Evolutionary conservation across 2,797 vertebrate genomes (phyloP), one percentile per base, ranked within the genome.

Genomic region (Pteropus rufus): DNA sequence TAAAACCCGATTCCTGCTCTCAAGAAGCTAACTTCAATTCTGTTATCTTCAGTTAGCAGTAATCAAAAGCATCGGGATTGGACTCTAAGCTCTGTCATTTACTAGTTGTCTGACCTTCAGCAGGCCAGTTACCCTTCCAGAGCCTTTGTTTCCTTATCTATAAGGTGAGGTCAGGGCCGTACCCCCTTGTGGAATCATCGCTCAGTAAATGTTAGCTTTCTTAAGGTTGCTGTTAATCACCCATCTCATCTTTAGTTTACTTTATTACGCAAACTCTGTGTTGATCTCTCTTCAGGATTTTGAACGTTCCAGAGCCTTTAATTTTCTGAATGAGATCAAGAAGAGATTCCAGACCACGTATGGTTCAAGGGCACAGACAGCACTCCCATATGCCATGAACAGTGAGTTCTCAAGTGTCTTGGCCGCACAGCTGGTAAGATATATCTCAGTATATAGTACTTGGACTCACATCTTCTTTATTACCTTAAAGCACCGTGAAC

Each of bases 301-400:
- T 52, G 99, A 99, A 98, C 98, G 99, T 87, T 99, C 99, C 31
- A 98, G 99, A 94, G 99, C 99, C 5, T 99, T 99, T 98, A 99
- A 96, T 89, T 99, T 99, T 98, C 99, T 99, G 91, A 99, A 99
- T 73, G 99, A 99, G 97, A 99, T 99, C 86, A 99, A 99, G 98
- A 99, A 99, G 98, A 99, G 99, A 10, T 99, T 99, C 97, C 99
- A 99, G 98, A 99, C 99, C 31, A 99, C 99, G 0, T 99, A 99
- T 0, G 99, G 99, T 70, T 99, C 99, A 0, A 98, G 99, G 75
- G 99, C 99, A 0, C 99, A 99, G 98, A 99, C 99, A 0, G 99
- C 99, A 5, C 99, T 99, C 60, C 99, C 99, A n/a, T 99, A 99
- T 0, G 99, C 99, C 97, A 99, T 99, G 99, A 99, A 99, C 99